Evolutionary conservation across 2,888 invertebrate species (phyloP), one percentile per base, ranked within the genome.

Genomic region (Synergus gifuensis): DNA sequence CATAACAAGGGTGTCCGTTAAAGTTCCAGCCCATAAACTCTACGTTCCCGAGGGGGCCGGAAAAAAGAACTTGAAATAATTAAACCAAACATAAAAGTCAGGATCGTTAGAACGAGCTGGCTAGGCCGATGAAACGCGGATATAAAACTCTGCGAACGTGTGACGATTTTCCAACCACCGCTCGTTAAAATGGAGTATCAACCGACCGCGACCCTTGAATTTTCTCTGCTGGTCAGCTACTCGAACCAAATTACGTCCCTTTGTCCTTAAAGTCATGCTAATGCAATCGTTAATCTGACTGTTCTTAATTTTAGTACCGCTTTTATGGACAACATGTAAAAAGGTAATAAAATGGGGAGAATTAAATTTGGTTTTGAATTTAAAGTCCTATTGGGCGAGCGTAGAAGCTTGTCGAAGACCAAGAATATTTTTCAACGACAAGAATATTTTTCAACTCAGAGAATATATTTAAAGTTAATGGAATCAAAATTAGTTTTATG

Each of bases 1-100:
- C 73, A 73, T 73, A 73, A 73, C 73, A 73, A 73, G 73, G 54
- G 73, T 54, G 73, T 54, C 73, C 82, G 83, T 86, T 83, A 83
- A 85, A 85, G 88, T 89, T 88, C 82, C 86, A 85, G 82, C 73
- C 78, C 87, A 84, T 89, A 87, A 88, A 88, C 81, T 83, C 77
- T 81, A 76, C 76, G 83, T 77, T 64, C 73, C 76, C 76, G 62
- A 4, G 62, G 64, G 67, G 63, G 46, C 44, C 12, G 77, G 69
- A 81, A 85, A 82, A 79, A 63, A 82, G 79, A 78, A 80, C 82
- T 83, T 81, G 80, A 85, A 87, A 86, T 89, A 87, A 89, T 89
- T 86, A 87, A 89, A 88, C 77, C 81, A 81, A 81, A 81, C 84
- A 82, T 86, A 85, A 88, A 87, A 87, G 83, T 87, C 82, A 78